Conservation (phyloP, 2,888 invertebrate species). For the Eucera pruinosa region DNA sequence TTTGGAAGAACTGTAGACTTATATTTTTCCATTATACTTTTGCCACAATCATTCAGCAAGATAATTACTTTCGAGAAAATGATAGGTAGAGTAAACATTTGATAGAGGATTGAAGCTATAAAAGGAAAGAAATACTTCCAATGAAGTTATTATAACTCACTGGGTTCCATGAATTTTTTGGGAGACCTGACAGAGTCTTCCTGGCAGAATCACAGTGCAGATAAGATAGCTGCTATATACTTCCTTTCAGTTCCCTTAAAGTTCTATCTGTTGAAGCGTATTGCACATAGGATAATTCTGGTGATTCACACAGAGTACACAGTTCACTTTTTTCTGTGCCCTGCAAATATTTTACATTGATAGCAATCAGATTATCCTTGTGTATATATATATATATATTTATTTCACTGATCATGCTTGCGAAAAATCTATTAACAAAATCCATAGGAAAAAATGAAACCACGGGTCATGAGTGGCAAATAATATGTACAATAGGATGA, state of each 20-base stretch:
- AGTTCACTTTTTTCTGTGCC: background rate
- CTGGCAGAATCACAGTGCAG: conserved; percentile 27
- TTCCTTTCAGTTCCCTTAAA: conserved; percentile 57
- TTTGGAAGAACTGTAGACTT: no score
- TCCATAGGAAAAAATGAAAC: conserved; percentile 36
- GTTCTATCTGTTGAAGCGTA: conserved; percentile 40
- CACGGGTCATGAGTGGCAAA: conserved; percentile 22
- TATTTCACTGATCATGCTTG: background rate
- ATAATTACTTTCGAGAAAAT: no score
- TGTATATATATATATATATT: no score
- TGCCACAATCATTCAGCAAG: no score
- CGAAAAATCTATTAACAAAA: conserved; percentile 3
- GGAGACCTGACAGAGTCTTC: conserved; percentile 28
- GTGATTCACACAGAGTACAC: background rate
- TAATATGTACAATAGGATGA: conserved; percentile 68
- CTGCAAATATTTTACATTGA: no score
- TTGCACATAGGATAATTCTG: background rate
- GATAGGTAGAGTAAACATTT: no score
- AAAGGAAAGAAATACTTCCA: no score
- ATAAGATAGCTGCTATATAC: conserved; percentile 62
- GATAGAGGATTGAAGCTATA: no score
- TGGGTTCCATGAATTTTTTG: conserved; percentile 2
- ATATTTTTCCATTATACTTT: no score
- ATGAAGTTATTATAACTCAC: background rate
- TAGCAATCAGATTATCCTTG: no score